A percentile compares a stretch with the other conserved stretches of the same genome.
Conservation (phyloP, 2,888 invertebrate genomes). For the Helobdella robusta region DNA sequence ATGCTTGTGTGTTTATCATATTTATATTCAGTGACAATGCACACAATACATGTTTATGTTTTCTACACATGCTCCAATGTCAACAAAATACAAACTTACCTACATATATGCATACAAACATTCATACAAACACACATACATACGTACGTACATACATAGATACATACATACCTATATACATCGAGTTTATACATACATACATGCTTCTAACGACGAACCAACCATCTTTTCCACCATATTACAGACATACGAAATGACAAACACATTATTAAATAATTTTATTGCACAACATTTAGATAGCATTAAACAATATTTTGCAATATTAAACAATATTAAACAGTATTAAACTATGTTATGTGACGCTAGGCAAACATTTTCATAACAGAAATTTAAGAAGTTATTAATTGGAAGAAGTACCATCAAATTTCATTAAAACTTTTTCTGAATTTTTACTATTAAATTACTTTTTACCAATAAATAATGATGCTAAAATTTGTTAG, state of each 20-base stretch:
- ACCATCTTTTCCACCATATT: too few species aligned
- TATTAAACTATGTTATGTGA: too few species aligned
- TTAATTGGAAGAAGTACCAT: too few species aligned
- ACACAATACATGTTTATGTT: too few species aligned
- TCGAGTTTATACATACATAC: conserved; percentile 22
- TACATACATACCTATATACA: conserved; percentile 23
- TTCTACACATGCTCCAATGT: neutral
- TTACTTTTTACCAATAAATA: too few species aligned
- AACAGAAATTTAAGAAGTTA: too few species aligned
- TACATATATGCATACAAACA: conserved; percentile 15
- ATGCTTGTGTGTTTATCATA: too few species aligned
- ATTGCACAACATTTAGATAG: neutral
- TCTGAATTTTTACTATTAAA: too few species aligned
- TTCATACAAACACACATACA: conserved; percentile 22
- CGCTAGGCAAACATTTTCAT: too few species aligned
- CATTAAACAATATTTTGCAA: neutral
- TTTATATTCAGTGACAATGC: too few species aligned
- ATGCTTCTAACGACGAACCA: conserved; percentile 13
- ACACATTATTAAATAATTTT: neutral
- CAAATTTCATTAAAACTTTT: too few species aligned
- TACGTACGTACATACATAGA: conserved; percentile 24
- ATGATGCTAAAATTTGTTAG: too few species aligned
- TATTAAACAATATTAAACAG: neutral
- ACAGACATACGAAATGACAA: neutral
- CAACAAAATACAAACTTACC: conserved; percentile 4